Evolutionary conservation across 2,113 vertebrate genomes (phyloP).

Genomic region (Elgaria multicarinata): DNA sequence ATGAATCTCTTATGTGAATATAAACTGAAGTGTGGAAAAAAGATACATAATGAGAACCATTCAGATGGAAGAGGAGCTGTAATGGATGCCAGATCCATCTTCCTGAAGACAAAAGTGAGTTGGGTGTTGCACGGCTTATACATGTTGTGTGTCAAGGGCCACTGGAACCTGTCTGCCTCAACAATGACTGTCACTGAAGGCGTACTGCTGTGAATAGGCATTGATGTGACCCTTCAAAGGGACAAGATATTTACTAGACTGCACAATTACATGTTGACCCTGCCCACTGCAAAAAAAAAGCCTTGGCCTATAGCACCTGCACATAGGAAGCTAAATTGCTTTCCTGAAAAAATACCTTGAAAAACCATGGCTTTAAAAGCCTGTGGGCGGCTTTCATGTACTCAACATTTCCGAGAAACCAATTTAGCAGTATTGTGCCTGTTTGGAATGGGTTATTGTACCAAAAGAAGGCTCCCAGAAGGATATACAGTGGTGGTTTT

Average conservation of each 20-base stretch:
- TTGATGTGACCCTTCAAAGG: not conserved
- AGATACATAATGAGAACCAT: not conserved
- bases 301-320: not conserved
- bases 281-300: not conserved
- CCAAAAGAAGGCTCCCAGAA: conserved; percentile 15
- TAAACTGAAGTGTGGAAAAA: not conserved
- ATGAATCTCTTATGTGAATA: not conserved
- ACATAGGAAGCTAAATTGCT: conserved; percentile 3
- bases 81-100: not conserved
- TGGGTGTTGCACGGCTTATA: not conserved
- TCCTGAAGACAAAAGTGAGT: not conserved
- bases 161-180: not conserved
- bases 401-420: conserved; percentile 43
- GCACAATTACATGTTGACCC: conserved; percentile 7
- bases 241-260: not conserved
- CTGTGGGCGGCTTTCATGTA: conserved; percentile 44
- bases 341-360: not conserved
- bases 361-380: conserved; percentile 9
- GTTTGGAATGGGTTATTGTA: conserved; percentile 7
- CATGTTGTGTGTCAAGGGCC: not conserved
- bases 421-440: conserved; percentile 37
- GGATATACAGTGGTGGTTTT: not conserved
- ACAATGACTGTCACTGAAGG: not conserved
- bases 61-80: not conserved
- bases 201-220: not conserved